Evolutionary conservation across 2,797 vertebrate genomes (phyloP).

Genomic region (Borostomias antarcticus): DNA sequence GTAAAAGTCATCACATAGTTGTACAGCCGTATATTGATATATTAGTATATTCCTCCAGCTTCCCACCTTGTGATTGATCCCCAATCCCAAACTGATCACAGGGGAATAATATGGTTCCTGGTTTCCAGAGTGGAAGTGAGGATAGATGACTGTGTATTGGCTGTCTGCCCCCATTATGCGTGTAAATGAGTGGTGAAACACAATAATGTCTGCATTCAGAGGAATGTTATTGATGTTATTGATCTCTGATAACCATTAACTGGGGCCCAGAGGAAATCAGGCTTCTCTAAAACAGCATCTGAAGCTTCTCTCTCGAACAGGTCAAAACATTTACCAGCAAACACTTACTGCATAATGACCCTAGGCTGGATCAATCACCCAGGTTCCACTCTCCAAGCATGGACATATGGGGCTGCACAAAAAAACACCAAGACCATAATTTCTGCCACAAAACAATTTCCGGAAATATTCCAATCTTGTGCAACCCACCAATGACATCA

Average conservation of each 20-base stretch:
- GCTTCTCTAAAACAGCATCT: neutral
- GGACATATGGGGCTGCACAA: neutral
- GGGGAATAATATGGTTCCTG: too few species aligned
- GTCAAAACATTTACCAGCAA: neutral
- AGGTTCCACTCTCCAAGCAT: too few species aligned
- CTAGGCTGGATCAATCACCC: neutral
- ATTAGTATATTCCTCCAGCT: neutral
- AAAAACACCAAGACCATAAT: neutral
- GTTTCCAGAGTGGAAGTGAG: too few species aligned
- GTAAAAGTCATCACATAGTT: neutral
- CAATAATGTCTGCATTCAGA: neutral
- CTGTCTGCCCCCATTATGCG: too few species aligned
- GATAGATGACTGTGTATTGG: too few species aligned
- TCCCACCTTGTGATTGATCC: too few species aligned
- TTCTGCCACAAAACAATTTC: too few species aligned
- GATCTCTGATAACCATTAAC: neutral
- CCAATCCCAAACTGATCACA: slow-evolving; percentile 2
- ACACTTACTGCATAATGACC: neutral
- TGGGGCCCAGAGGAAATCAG: neutral
- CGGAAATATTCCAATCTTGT: too few species aligned
- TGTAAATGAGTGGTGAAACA: neutral
- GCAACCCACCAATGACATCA: too few species aligned
- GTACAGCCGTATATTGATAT: neutral
- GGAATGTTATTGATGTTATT: neutral
- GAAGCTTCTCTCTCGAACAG: neutral